A percentile compares a stretch with the other conserved stretches of the same genome.
These are phyloP conservation scores for Oscheius sp. DNA, from an alignment of 2,888 invertebrate genomes.

Conservation along the genomic window DNA sequence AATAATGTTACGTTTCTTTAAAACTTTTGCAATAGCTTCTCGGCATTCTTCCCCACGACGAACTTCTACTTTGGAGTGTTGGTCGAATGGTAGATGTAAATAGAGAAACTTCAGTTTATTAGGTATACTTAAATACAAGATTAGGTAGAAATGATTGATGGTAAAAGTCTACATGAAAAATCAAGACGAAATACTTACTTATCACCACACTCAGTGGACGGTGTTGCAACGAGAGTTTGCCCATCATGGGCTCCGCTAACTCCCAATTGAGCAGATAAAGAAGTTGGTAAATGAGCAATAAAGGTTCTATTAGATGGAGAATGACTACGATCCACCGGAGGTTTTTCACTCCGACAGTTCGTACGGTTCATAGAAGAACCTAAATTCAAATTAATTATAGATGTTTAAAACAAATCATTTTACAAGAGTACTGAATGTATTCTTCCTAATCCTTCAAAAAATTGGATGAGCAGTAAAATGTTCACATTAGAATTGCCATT, in stretches of 20 bases:
- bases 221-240: not conserved
- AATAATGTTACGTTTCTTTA: constrained; percentile 48
- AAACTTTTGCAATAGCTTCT: constrained; percentile 47
- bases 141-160: no score
- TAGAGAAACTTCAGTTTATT: constrained; percentile 50
- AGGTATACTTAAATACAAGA: constrained; percentile 3
- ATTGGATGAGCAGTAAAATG: no score
- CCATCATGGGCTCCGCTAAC: not conserved
- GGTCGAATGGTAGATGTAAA: constrained; percentile 69
- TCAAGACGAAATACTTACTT: not conserved
- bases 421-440: no score
- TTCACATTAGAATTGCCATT: no score
- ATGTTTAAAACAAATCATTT: no score
- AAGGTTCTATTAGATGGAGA: not conserved
- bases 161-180: no score
- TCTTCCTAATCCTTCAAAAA: no score
- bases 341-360: not conserved
- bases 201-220: not conserved
- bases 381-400: not conserved
- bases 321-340: not conserved
- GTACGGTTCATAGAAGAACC: constrained; percentile 10
- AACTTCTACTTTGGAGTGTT: constrained; percentile 66
- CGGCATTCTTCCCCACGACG: constrained; percentile 48
- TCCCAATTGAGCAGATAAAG: not conserved
- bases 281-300: not conserved